A percentile compares a stretch with the other conserved stretches of the same genome.
These are phyloP conservation scores for Pristionchus exspectatus DNA, from an alignment of 2,888 invertebrate species.

Conservation along the genomic window DNA sequence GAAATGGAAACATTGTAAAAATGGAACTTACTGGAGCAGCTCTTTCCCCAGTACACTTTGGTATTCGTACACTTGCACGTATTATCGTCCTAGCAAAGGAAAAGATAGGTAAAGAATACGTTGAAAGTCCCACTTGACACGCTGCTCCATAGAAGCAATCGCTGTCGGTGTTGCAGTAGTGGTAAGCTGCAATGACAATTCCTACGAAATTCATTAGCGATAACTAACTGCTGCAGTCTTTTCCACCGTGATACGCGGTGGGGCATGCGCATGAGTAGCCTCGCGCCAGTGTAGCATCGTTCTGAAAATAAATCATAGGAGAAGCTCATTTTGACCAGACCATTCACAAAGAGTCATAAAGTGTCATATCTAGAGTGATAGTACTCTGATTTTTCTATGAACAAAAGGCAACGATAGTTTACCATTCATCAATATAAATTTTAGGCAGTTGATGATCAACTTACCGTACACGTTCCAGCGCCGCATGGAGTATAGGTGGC, in stretches of 20 bases:
- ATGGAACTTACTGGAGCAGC: background rate
- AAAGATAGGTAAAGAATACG: background rate
- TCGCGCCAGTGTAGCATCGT: background rate
- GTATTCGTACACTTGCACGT: background rate
- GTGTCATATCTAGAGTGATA: no score
- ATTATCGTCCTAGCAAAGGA: background rate
- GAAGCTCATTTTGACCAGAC: no score
- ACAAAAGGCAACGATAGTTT: no score
- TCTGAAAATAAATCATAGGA: background rate
- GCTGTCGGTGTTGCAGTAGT: background rate
- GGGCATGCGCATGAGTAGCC: background rate
- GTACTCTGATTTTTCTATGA: no score
- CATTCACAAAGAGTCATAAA: no score
- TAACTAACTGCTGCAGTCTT: background rate
- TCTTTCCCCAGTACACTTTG: background rate
- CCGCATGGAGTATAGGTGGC: background rate
- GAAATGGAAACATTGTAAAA: background rate
- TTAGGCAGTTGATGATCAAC: background rate
- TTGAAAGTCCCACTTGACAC: background rate
- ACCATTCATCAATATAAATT: no score
- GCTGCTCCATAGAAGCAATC: slow-evolving; percentile 14
- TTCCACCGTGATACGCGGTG: background rate
- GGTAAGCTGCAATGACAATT: background rate
- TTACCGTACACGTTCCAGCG: background rate
- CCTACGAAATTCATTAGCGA: background rate